Base-by-base conservation (phyloP, 2,797 vertebrate species). In the Clarias fuscus region DNA sequence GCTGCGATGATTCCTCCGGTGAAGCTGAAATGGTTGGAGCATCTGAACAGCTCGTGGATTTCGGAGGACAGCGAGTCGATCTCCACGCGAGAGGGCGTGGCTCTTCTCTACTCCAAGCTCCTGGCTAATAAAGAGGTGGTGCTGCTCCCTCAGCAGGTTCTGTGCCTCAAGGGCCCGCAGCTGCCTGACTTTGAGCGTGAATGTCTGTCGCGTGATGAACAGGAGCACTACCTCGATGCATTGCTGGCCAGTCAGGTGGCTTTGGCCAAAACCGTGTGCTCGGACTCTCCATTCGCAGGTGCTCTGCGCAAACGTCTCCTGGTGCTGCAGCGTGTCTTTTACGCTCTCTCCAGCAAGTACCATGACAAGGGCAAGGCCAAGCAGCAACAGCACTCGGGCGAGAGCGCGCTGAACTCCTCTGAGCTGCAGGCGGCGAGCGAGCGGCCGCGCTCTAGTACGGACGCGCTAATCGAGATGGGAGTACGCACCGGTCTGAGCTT, bases 21-120 rank as follows among this genome's bases (percentile, higher is more conserved):
- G 92, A 99, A 99, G 90, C 95, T 99, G 87, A 99, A 99, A 94
- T 99, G 98, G 98, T 96, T 99, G 84, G 98, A 99, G 94, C 98
- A 99, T 92, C 96, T 99, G 0, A 99, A 99, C 94, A 98, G 98
- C 94, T 99, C 98, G 64, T 99, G 98, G 98, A 99, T 99, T 92
- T 97, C 97, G 7, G 98, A 99, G 91, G 98, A 99, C 95, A 99
- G 98, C 86, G 98, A 99, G 94, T 99, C 98, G 61, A 98, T 99
- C 80, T 97, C 98, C 87, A 99, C 98, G 0, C 95, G 98, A 92
- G 97, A 99, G 84, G 98, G 98, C 3, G 98, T 99, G 65, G 95
- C 97, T 13, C 84, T 97, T 91, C 93, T 99, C 13, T 99, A 98
- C 65, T 94, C 97, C 7, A 99, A 99, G 93, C 94, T 99, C 90